phyloP scores from a whole-genome alignment of 2,888 invertebrate species.

The Tethea ocularis region DNA sequence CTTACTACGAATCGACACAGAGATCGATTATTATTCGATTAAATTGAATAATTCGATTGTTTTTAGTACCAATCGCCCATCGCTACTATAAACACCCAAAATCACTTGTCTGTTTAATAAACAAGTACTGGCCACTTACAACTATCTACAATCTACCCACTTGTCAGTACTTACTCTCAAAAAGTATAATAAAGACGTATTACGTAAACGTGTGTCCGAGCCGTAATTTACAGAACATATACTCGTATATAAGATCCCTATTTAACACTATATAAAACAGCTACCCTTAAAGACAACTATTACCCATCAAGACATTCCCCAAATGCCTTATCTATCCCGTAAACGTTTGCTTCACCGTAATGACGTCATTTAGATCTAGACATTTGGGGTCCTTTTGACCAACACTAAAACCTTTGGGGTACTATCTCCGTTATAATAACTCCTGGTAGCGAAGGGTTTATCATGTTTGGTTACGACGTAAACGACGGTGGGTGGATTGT shows the following conservation, averaged over 20 bases:
- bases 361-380: slow-evolving; percentile 5
- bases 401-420: not conserved
- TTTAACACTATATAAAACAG: not conserved
- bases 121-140: too few species aligned
- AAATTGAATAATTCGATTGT: too few species aligned
- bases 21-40: too few species aligned
- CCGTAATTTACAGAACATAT: not conserved
- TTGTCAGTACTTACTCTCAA: too few species aligned
- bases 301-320: not conserved
- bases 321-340: not conserved
- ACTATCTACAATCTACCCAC: too few species aligned
- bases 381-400: not conserved
- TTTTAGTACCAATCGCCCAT: too few species aligned
- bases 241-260: not conserved
- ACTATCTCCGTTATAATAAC: not conserved
- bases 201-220: too few species aligned
- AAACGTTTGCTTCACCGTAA: not conserved
- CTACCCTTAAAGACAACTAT: not conserved
- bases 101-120: too few species aligned
- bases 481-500: not conserved
- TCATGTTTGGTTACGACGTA: not conserved
- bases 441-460: not conserved
- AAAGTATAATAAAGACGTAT: too few species aligned
- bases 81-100: too few species aligned
- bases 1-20: too few species aligned